These are phyloP conservation scores for Archilochus colubris DNA, from an alignment of 2,113 vertebrate species.

Conservation along the genomic window DNA sequence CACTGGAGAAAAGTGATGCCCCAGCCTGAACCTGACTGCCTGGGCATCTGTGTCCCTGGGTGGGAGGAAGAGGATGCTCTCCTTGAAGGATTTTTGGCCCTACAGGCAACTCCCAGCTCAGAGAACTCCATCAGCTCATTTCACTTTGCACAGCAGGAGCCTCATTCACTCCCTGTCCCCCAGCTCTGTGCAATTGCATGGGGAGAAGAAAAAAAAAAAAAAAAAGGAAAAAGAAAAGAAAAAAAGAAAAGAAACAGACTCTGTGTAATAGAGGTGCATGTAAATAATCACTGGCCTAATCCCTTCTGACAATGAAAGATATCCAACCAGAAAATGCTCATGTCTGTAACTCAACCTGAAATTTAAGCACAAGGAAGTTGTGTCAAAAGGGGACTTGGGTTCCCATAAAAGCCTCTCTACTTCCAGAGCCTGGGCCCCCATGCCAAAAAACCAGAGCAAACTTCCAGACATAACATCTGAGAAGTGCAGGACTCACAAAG, in stretches of 20 bases:
- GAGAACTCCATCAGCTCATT: neutral
- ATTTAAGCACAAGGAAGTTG: slow-evolving; percentile 64
- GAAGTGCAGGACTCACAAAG: slow-evolving; percentile 38
- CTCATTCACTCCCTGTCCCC: neutral
- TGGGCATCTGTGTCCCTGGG: neutral
- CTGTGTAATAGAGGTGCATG: slow-evolving; percentile 58
- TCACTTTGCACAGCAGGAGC: neutral
- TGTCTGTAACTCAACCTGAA: slow-evolving; percentile 58
- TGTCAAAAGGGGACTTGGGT: slow-evolving; percentile 70
- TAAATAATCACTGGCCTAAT: slow-evolving; percentile 70
- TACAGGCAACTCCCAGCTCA: neutral
- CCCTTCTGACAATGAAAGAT: slow-evolving; percentile 69
- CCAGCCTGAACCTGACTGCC: neutral
- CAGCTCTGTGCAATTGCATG: neutral
- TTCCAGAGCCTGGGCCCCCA: slow-evolving; percentile 60
- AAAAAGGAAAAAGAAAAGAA: neutral
- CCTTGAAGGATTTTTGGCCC: neutral
- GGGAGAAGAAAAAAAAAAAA: neutral
- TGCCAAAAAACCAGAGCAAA: slow-evolving; percentile 56
- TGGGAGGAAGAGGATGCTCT: neutral
- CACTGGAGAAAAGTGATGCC: neutral
- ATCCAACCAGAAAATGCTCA: slow-evolving; percentile 7
- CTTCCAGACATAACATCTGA: slow-evolving; percentile 67
- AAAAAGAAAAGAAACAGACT: slow-evolving; percentile 55
- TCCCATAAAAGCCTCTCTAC: slow-evolving; percentile 61